Base-by-base conservation (phyloP, 2,113 vertebrate species). In the Physeter macrocephalus region DNA sequence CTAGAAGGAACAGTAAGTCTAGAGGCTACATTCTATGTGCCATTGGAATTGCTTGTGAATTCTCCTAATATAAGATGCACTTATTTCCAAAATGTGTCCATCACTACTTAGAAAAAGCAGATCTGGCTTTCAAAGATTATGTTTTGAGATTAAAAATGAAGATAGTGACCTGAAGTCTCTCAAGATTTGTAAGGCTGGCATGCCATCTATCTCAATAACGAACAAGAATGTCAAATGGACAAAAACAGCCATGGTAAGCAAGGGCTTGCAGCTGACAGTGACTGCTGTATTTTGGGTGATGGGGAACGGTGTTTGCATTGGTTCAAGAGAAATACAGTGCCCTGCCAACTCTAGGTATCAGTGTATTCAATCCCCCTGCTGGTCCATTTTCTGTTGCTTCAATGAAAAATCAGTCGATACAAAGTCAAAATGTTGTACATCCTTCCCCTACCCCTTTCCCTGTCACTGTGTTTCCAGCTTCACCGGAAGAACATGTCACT, bases 371-470 rank as follows among this genome's bases (percentile, higher is more conserved):
- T 95, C 54, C 96, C 93, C 93, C 95, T 88, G 92, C 96, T 94
- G 94, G 94, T 96, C 94, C 96, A 95, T 94, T 97, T 97, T 97
- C 96, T 92, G 88, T 93, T 85, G 95, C 95, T 96, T 95, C 96
- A 95, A 98, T 97, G 98, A 97, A 98, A 97, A 97, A 92, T 88
- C 57, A 88, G 96, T 94, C 81, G 11, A 97, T 96, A 97, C 91
- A 88, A 97, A 98, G 92, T 97, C 96, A 97, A 97, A 98, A 96
- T 86, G 90, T 95, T 95, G 88, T 66, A 80, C 97, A 86, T 95
- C 88, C 96, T 85, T 95, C 96, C 84, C 92, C 82, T 92, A 87
- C 95, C 61, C 97, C 90, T 95, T 97, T 81, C 71, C 95, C 90
- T 94, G 93, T 94, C 96, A 69, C 96, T 80, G 71, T 87, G 86